A percentile compares a stretch with the other conserved stretches of the same genome.
These are phyloP conservation scores for Bombus pyrosoma DNA, from an alignment of 1,140 invertebrate species.

Conservation along the genomic window DNA sequence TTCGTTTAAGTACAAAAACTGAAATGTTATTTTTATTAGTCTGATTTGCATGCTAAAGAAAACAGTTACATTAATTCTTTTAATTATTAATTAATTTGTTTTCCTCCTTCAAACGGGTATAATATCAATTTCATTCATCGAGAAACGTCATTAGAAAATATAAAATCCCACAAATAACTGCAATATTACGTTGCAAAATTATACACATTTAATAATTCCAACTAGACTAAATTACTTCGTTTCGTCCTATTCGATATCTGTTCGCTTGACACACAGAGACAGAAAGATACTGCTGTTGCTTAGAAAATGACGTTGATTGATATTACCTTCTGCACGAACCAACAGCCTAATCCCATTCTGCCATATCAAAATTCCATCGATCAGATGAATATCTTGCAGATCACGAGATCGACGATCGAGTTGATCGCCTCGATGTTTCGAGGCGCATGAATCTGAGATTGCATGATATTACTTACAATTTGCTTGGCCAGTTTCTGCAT, in stretches of 20 bases:
- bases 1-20: too few relatives aligned
- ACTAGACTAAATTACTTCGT: not conserved
- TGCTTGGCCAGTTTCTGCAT: constrained; percentile 62
- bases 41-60: too few relatives aligned
- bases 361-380: not conserved
- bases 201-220: not conserved
- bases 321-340: not conserved
- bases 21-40: too few relatives aligned
- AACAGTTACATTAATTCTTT: not conserved
- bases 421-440: not conserved
- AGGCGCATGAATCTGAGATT: constrained; percentile 54
- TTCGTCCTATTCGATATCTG: not conserved
- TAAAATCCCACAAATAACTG: too few relatives aligned
- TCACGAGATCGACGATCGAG: not conserved
- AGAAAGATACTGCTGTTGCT: not conserved
- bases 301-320: not conserved
- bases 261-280: not conserved
- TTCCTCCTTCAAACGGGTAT: too few relatives aligned
- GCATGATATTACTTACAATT: constrained; percentile 64
- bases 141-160: too few relatives aligned
- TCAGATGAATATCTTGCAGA: not conserved
- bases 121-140: not conserved
- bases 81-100: too few relatives aligned
- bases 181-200: too few relatives aligned
- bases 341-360: not conserved